Evolutionary conservation across 2,113 vertebrate species (phyloP), one percentile per base, ranked within the genome.

Genomic region (Istiophorus platypterus): DNA sequence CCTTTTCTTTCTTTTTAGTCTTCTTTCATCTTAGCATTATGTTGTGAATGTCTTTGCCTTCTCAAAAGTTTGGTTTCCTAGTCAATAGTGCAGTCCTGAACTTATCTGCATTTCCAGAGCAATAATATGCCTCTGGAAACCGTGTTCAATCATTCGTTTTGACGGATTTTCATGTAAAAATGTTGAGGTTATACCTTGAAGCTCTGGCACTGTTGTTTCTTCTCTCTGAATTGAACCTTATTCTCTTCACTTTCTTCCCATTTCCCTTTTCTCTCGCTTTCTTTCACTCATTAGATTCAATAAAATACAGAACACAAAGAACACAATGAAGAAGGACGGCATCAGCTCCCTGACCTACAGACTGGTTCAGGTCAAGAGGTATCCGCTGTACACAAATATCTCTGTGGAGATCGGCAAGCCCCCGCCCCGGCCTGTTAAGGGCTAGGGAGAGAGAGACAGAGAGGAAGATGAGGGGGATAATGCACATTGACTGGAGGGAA

Each of bases 291-390:
- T 58, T 92, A 99, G 98, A 90, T 99, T 99, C 92, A 99, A 96
- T 90, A 99, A 99, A 95, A 99, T 99, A 88, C 98, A 99, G 91
- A 99, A 99, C 94, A 99, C 98, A 4, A 99, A 99, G 96, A 96
- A 97, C 96, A 99, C 97, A 0, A 99, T 99, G 98, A 97, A 96
- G 91, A 96, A 96, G 81, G 98, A 99, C 0, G 98, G 98, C 84
- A 99, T 99, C 89, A 97, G 96, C 87, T 96, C 97, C 0, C 95
- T 99, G 91, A 96, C 95, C 89, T 99, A 99, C 94, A 96, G 94
- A 71, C 81, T 98, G 85, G 90, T 98, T 78, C 96, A 98, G 80
- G 91, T 97, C 64, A 96, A 96, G 51, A 95, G 95, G 86, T 96
- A 96, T 47, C 96, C 97, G 0, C 96, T 99, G 85, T 99, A 99